Conservation (phyloP, 2,888 invertebrate genomes). For the Gerris lacustris region DNA sequence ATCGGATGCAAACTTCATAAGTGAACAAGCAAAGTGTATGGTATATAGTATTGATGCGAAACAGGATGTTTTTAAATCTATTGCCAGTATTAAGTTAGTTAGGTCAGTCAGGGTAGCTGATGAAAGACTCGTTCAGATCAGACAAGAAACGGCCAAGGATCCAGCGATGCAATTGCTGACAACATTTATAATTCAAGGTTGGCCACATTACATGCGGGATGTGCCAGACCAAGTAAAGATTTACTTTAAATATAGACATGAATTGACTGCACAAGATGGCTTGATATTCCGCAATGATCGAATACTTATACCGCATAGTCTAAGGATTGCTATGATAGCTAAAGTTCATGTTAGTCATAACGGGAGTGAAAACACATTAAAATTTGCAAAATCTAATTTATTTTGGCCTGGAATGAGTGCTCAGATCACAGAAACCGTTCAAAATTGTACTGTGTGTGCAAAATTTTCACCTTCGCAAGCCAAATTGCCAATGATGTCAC, state of each 20-base stretch:
- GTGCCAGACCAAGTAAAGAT: background rate
- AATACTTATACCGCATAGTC: slow-evolving; percentile 8
- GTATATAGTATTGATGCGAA: background rate
- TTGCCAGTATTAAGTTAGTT: background rate
- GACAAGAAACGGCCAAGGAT: background rate
- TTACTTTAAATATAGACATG: slow-evolving; percentile 8
- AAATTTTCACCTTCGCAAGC: slow-evolving; percentile 12
- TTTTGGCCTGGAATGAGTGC: slow-evolving; percentile 12
- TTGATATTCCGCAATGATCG: slow-evolving; percentile 7
- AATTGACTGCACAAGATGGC: slow-evolving; percentile 13
- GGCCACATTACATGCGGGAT: background rate
- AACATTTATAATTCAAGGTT: background rate
- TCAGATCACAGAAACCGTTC: slow-evolving; percentile 7
- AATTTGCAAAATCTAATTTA: slow-evolving; percentile 8
- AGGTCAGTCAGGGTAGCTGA: background rate
- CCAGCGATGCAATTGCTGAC: background rate
- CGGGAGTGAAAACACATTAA: slow-evolving; percentile 2
- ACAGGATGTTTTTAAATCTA: background rate
- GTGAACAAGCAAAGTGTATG: too few relatives aligned
- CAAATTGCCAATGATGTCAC: slow-evolving; percentile 10
- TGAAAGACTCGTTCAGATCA: background rate
- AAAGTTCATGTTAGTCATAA: slow-evolving; percentile 14
- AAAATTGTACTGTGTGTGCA: slow-evolving; percentile 5
- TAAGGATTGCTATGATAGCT: slow-evolving; percentile 6
- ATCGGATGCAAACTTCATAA: too few relatives aligned